Conservation (phyloP, 2,797 vertebrate genomes). For the Typhlichthys subterraneus region DNA sequence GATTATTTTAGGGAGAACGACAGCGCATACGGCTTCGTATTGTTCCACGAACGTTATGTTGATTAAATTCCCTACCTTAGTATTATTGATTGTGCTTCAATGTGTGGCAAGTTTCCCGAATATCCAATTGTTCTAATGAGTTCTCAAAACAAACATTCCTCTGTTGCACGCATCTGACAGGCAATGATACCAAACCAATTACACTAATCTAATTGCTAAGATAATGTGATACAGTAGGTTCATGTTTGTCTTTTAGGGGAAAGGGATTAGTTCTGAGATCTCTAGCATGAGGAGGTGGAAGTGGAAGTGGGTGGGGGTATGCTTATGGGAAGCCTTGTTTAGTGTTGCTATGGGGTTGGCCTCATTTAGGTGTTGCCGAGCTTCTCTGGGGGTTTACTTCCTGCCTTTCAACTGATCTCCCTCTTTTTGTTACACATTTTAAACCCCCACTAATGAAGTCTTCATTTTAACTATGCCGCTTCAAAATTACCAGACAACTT, state of each 20-base stretch:
- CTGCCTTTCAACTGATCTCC: not conserved
- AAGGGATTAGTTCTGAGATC: slow-evolving; percentile 14
- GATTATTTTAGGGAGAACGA: not conserved
- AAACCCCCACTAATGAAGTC: slow-evolving; percentile 22
- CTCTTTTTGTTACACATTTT: slow-evolving; percentile 15
- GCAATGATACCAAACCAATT: not conserved
- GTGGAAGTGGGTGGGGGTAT: not conserved
- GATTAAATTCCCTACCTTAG: too few relatives aligned
- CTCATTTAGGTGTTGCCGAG: slow-evolving; percentile 29
- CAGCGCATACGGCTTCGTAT: too few relatives aligned
- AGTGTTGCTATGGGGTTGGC: slow-evolving; percentile 12
- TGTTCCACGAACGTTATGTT: too few relatives aligned
- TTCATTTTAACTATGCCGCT: slow-evolving; percentile 5
- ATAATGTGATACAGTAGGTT: not conserved
- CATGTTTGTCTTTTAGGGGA: not conserved
- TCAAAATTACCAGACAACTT: not conserved
- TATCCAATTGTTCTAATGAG: too few relatives aligned
- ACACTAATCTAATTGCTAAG: not conserved
- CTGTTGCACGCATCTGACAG: too few relatives aligned
- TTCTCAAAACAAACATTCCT: too few relatives aligned
- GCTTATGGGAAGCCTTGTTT: slow-evolving; percentile 14
- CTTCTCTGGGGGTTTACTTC: slow-evolving; percentile 13
- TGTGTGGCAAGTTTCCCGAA: too few relatives aligned
- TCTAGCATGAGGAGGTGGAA: slow-evolving; percentile 17
- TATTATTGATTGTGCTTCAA: too few relatives aligned